These are phyloP conservation scores for Andrena marginata DNA, from an alignment of 2,888 invertebrate genomes.

Conservation along the genomic window DNA sequence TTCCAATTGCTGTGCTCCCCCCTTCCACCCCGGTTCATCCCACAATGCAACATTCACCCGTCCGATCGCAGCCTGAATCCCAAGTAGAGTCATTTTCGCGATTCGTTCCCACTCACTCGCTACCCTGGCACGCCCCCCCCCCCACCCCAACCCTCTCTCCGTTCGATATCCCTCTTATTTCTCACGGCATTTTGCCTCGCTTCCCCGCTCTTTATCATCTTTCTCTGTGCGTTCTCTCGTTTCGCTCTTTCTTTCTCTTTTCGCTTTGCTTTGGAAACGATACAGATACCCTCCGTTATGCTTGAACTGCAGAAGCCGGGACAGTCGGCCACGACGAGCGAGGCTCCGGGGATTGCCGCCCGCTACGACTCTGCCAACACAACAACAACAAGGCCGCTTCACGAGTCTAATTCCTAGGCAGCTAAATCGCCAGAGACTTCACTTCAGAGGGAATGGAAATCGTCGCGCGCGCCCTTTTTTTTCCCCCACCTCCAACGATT, in stretches of 20 bases:
- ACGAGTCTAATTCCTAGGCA: conserved; percentile 83
- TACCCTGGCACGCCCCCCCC: not conserved
- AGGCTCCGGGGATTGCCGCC: conserved; percentile 92
- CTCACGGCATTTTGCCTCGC: conserved; percentile 3
- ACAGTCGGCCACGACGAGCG: conserved; percentile 95
- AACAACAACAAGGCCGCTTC: conserved; percentile 84
- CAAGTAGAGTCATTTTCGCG: conserved; percentile 14
- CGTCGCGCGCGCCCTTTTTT: not conserved
- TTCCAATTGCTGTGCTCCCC: not conserved
- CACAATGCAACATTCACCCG: not conserved
- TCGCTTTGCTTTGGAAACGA: conserved; percentile 79
- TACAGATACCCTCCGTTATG: conserved; percentile 94
- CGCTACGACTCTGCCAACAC: conserved; percentile 86
- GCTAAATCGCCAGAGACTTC: conserved; percentile 65
- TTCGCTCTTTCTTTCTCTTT: conserved; percentile 8
- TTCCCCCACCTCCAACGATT: too few species aligned
- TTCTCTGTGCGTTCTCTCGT: not conserved
- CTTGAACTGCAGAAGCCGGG: conserved; percentile 95
- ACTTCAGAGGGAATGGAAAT: conserved; percentile 81
- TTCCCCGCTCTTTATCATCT: conserved; percentile 24
- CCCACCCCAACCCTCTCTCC: too few species aligned
- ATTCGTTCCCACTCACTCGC: conserved; percentile 8
- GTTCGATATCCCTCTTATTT: conserved; percentile 20
- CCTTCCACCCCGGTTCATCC: not conserved
- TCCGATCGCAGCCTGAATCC: conserved; percentile 37